phyloP scores from a whole-genome alignment of 2,888 invertebrate genomes.

The Lumbricus terrestris region DNA sequence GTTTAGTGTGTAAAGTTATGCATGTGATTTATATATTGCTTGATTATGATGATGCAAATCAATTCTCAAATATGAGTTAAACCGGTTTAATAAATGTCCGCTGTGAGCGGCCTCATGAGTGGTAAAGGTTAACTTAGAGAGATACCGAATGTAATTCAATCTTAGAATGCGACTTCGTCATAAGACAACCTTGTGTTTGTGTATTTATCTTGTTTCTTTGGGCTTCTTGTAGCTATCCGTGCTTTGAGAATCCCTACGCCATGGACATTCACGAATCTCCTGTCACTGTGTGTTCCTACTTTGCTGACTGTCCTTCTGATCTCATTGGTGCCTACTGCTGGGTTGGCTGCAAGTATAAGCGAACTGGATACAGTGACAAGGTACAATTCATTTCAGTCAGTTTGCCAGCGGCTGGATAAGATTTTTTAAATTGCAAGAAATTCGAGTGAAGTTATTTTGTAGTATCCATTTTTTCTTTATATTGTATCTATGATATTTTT shows the following conservation, averaged over 20 bases:
- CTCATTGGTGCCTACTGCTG: slow-evolving; percentile 97
- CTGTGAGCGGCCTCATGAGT: too few species aligned
- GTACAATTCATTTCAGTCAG: slow-evolving; percentile 36
- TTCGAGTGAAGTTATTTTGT: too few species aligned
- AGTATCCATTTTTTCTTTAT: too few species aligned
- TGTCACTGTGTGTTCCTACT: slow-evolving; percentile 93
- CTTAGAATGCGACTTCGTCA: neutral
- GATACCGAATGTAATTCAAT: too few species aligned
- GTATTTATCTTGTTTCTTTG: neutral
- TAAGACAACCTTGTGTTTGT: neutral
- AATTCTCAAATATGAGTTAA: too few species aligned
- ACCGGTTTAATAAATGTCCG: too few species aligned
- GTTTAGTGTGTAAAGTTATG: too few species aligned
- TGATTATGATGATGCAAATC: too few species aligned
- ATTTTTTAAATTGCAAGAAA: neutral
- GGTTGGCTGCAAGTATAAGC: slow-evolving; percentile 68
- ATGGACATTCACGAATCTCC: slow-evolving; percentile 99
- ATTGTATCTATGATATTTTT: too few species aligned
- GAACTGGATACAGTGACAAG: slow-evolving; percentile 58
- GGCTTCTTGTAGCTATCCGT: slow-evolving; percentile 19
- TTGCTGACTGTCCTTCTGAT: slow-evolving; percentile 96
- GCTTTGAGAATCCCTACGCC: slow-evolving; percentile 95
- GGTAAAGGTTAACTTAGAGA: too few species aligned
- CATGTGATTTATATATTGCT: too few species aligned
- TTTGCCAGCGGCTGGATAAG: neutral